Evolutionary conservation across 2,797 vertebrate species (phyloP).

Genomic region (Dryobates pubescens): DNA sequence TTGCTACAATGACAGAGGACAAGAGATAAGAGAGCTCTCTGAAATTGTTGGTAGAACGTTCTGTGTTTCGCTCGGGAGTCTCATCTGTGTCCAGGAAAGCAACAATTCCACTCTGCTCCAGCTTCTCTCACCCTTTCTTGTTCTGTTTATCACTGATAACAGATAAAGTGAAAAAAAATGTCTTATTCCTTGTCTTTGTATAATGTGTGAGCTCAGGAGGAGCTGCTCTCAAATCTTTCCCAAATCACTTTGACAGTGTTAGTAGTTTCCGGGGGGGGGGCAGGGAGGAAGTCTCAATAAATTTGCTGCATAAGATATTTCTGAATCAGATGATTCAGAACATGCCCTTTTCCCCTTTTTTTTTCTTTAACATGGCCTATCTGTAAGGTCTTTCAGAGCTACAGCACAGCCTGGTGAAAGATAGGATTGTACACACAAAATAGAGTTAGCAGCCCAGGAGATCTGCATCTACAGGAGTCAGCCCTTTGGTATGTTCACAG

Average conservation of each 20-base stretch:
- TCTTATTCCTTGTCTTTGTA: background rate
- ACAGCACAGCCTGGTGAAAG: background rate
- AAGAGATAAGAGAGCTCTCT: conserved; percentile 7
- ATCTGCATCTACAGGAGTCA: background rate
- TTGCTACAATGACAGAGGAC: background rate
- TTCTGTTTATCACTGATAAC: background rate
- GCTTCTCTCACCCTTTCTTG: background rate
- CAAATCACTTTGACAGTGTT: background rate
- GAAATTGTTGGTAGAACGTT: background rate
- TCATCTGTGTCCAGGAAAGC: background rate
- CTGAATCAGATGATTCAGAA: background rate
- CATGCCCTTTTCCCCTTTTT: background rate
- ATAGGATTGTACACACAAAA: background rate
- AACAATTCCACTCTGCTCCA: background rate
- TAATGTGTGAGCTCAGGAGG: background rate
- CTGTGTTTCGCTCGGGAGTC: background rate
- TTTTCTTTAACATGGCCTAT: background rate
- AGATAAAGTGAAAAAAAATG: background rate
- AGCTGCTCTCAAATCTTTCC: background rate
- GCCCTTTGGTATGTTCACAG: background rate
- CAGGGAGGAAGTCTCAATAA: background rate
- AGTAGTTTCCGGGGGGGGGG: background rate
- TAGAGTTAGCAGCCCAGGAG: background rate
- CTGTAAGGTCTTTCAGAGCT: background rate
- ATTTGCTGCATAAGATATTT: background rate